Base-by-base conservation (phyloP, 2,888 invertebrate species). In the Campoplex capitator region DNA sequence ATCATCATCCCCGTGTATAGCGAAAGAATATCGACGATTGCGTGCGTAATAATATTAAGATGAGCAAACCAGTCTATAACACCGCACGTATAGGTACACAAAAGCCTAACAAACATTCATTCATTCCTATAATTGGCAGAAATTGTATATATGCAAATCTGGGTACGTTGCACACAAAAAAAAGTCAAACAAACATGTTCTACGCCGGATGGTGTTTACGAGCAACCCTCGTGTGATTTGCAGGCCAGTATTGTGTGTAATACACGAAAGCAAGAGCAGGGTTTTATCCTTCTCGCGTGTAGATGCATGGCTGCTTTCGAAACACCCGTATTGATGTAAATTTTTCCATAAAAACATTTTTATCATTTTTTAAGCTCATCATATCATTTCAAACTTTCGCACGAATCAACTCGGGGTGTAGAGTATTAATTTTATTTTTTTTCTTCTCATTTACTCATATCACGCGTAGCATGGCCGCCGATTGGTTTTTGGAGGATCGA, bases 41-140 rank as follows among this genome's bases (percentile, higher is more conserved):
- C 82, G 87, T 84, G 82, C 84, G 81, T 65, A 75, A 73, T 74
- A 70, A 51, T 54, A 45, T 51, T 38, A 51, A 74, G 32, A 56
- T 76, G 35, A 83, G 18, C 70, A 58, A 83, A 88, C 88, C 84
- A 89, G 68, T 81, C 88, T 88, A 90, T 88, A 74, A 88, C 88
- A 90, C 87, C 88, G 88, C 88, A 88, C 86, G 88, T 81, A 87
- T 77, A 42, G 42, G 42, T 42, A 89, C 88, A 89, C 86, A 89
- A 83, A 88, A 89, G 88, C 88, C 89, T 88, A 78, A 82, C 78
- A 56, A 79, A 89, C 86, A 86, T 84, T 84, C 86, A 86, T 84
- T 84, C 86, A 86, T 88, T 87, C 84, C 76, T 73, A 84, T 13
- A 67, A 16, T n/a, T 83, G 82, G 78, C 84, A 75, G 56, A 76